A percentile compares a stretch with the other conserved stretches of the same genome.
phyloP scores from a whole-genome alignment of 2,888 invertebrate species.

The Bruchidius siliquastri region DNA sequence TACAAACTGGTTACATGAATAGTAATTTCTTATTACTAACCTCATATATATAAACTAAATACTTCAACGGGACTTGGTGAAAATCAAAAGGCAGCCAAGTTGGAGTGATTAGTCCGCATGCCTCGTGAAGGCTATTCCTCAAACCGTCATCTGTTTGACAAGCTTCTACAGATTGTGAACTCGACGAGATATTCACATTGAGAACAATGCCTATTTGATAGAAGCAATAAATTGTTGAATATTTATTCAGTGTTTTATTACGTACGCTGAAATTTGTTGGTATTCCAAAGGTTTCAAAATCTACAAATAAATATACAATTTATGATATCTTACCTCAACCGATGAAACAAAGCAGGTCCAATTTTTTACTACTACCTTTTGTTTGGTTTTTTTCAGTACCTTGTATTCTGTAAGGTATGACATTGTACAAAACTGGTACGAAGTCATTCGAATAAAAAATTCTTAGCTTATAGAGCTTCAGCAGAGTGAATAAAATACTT shows the following conservation, averaged over 20 bases:
- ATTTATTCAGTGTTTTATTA: constrained; percentile 13
- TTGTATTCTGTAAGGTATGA: no score
- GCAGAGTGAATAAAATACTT: no score
- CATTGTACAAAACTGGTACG: no score
- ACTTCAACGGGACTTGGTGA: constrained; percentile 13
- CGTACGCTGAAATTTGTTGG: constrained; percentile 13
- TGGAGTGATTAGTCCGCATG: constrained; percentile 18
- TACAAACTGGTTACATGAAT: no score
- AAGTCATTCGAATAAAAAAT: no score
- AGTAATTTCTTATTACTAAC: no score
- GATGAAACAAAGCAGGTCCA: no score
- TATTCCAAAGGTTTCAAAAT: constrained; percentile 16
- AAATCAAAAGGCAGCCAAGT: constrained; percentile 19
- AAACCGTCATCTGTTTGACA: constrained; percentile 16
- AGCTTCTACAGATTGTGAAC: constrained; percentile 8
- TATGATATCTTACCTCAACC: no score
- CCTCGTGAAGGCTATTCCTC: constrained; percentile 14
- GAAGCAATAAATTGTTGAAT: constrained; percentile 11
- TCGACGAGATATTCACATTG: constrained; percentile 3
- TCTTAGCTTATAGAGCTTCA: no score
- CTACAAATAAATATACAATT: constrained; percentile 11
- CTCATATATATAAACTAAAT: constrained; percentile 15
- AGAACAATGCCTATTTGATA: constrained; percentile 8
- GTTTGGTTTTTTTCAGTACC: no score
- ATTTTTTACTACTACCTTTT: no score